A percentile compares a stretch with the other conserved stretches of the same genome.
These are phyloP conservation scores for Caenorhabditis sp. DNA, from an alignment of 2,888 invertebrate genomes.

Conservation along the genomic window DNA sequence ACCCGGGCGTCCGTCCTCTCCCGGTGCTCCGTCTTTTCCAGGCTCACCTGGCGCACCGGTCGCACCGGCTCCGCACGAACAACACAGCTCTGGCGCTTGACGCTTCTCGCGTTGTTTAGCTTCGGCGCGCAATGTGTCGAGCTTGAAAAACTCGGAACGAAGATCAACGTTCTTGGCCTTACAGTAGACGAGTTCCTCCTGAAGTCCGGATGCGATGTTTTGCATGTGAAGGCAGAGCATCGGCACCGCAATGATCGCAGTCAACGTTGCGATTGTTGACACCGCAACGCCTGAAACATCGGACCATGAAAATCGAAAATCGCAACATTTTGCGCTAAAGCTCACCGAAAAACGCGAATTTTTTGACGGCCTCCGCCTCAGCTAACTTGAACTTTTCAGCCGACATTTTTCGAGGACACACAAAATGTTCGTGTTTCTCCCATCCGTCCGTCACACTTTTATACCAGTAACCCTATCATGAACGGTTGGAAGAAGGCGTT, in stretches of 20 bases:
- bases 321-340: not conserved
- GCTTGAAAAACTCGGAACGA: constrained; percentile 41
- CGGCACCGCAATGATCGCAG: constrained; percentile 63
- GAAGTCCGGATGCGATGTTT: constrained; percentile 60
- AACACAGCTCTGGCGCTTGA: constrained; percentile 39
- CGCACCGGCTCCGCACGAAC: constrained; percentile 50
- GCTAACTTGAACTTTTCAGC: constrained; percentile 41
- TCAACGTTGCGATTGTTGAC: constrained; percentile 60
- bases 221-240: constrained; percentile 68
- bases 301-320: not conserved
- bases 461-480: not conserved
- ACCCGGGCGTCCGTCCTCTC: constrained; percentile 54
- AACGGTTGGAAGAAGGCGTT: not conserved
- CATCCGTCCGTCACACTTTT: not conserved
- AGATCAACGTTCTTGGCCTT: constrained; percentile 40
- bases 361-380: constrained; percentile 42
- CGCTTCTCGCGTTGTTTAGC: constrained; percentile 18
- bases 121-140: constrained; percentile 16
- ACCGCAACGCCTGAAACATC: constrained; percentile 53
- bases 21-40: constrained; percentile 48
- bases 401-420: constrained; percentile 31
- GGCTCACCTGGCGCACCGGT: constrained; percentile 42
- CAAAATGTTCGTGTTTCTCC: not conserved
- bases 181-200: constrained; percentile 58
- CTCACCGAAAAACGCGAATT: constrained; percentile 46